These are phyloP conservation scores for Pogonomyrmex barbatus DNA, from an alignment of 1,140 invertebrate species.

Conservation along the genomic window DNA sequence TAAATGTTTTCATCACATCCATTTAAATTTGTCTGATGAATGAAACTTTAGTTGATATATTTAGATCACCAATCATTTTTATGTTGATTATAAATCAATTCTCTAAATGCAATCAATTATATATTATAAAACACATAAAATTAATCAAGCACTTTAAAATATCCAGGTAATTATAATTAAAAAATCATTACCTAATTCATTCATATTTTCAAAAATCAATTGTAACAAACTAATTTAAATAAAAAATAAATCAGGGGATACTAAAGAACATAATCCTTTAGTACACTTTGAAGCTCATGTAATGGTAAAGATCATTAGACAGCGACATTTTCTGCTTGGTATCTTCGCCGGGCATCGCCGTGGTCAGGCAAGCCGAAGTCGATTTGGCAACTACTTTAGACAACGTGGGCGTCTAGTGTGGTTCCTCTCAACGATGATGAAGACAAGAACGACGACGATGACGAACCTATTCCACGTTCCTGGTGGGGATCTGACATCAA, in stretches of 20 bases:
- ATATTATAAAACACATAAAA: neutral
- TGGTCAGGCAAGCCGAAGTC: slow-evolving; percentile 1
- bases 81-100: neutral
- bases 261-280: neutral
- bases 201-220: neutral
- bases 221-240: neutral
- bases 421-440: slow-evolving; percentile 59
- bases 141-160: neutral
- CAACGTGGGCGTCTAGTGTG: slow-evolving; percentile 69
- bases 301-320: slow-evolving; percentile 4
- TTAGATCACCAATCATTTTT: neutral
- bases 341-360: neutral
- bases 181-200: neutral
- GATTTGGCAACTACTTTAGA: slow-evolving; percentile 61
- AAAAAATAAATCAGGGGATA: neutral
- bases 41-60: neutral
- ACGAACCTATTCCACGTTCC: slow-evolving; percentile 62
- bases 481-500: slow-evolving; percentile 73
- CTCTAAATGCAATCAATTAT: neutral
- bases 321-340: slow-evolving; percentile 13
- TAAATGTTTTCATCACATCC: neutral
- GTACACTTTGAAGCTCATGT: slow-evolving; percentile 13
- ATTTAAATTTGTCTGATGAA: neutral
- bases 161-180: neutral
- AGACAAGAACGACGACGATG: slow-evolving; percentile 61